Conservation (phyloP, 2,888 invertebrate species). For the Hemithea aestivaria region DNA sequence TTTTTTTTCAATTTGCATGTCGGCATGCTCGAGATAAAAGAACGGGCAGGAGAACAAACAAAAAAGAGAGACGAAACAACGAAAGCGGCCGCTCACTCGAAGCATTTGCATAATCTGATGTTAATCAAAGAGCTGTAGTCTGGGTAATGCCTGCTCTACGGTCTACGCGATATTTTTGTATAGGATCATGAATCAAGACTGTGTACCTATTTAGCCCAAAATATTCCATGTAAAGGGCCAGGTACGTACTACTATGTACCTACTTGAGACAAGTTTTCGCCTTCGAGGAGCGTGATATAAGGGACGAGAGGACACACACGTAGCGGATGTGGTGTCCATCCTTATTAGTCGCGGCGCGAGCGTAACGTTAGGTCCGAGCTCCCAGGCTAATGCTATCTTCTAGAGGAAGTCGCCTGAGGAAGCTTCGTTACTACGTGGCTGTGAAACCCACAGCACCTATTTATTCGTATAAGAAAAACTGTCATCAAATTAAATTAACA, state of each 20-base stretch:
- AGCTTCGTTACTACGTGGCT: conserved; percentile 27
- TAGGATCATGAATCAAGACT: background rate
- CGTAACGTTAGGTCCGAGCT: conserved; percentile 26
- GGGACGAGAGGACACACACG: conserved; percentile 40
- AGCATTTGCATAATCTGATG: conserved; percentile 78
- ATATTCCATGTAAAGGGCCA: background rate
- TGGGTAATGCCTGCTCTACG: conserved; percentile 22
- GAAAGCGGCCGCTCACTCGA: conserved; percentile 71
- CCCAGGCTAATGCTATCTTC: conserved; percentile 26
- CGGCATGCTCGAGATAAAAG: conserved; percentile 72
- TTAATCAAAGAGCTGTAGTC: conserved; percentile 69
- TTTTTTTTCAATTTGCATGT: conserved; percentile 65
- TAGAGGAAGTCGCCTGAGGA: conserved; percentile 40
- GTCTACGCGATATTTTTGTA: conserved; percentile 15
- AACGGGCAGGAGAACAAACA: conserved; percentile 57
- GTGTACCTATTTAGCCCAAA: background rate
- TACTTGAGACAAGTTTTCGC: background rate
- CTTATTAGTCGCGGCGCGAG: conserved; percentile 44
- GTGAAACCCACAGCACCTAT: conserved; percentile 25
- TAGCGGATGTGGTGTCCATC: conserved; percentile 45
- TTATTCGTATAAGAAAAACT: conserved; percentile 2
- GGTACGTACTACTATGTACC: background rate
- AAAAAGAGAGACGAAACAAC: conserved; percentile 69
- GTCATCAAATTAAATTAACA: background rate
- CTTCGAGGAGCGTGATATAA: conserved; percentile 7